A percentile compares a stretch with the other conserved stretches of the same genome.
These are phyloP conservation scores for Mythimna ferrago DNA, from an alignment of 2,888 invertebrate genomes.

Conservation along the genomic window DNA sequence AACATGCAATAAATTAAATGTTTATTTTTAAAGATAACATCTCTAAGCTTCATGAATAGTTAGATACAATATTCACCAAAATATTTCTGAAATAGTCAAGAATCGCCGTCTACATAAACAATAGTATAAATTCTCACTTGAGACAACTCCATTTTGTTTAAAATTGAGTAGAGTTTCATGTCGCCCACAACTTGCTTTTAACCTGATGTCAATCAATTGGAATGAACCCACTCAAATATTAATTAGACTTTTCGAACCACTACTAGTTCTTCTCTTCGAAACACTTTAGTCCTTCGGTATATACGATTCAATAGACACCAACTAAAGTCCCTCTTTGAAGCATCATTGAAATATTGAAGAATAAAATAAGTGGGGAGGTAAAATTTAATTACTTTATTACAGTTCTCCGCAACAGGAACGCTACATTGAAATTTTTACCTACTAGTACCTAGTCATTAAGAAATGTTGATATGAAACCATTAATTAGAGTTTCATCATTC, in stretches of 20 bases:
- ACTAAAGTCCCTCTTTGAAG: conserved; percentile 19
- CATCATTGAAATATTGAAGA: conserved; percentile 28
- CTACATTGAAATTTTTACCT: not conserved
- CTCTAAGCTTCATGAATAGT: conserved; percentile 8
- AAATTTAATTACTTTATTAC: not conserved
- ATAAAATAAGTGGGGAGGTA: not conserved
- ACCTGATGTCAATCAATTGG: conserved; percentile 67
- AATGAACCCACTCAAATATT: conserved; percentile 64
- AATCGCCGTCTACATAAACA: conserved; percentile 20
- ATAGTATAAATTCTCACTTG: conserved; percentile 14
- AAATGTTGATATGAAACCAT: not conserved
- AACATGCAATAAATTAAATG: conserved; percentile 24
- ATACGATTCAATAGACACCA: conserved; percentile 36
- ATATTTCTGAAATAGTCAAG: conserved; percentile 13
- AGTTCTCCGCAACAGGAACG: not conserved
- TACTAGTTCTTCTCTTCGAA: no score
- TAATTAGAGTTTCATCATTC: not conserved
- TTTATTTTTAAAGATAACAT: conserved; percentile 27
- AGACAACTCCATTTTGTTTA: conserved; percentile 48
- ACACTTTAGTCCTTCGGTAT: not conserved
- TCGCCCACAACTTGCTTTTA: conserved; percentile 70
- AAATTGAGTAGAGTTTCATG: conserved; percentile 73
- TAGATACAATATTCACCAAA: conserved; percentile 8
- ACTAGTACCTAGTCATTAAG: not conserved
- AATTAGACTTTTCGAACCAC: conserved; percentile 48